Conservation (phyloP, 2,113 vertebrate genomes). For the Tapirus terrestris region DNA sequence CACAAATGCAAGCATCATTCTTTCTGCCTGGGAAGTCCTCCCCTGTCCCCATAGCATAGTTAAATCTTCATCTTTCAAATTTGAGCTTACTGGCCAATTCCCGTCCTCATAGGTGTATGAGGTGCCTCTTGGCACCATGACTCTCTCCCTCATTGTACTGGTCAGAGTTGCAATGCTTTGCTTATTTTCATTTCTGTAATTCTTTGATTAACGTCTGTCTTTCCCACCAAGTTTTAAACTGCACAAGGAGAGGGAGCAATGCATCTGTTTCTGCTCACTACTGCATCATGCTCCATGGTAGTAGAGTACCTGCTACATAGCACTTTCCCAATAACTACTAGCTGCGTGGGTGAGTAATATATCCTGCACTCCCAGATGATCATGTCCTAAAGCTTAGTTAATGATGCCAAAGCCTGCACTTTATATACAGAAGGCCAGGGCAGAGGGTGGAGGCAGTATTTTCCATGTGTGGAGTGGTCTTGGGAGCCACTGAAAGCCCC, state of each 20-base stretch:
- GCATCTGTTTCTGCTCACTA: neutral
- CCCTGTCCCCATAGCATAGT: neutral
- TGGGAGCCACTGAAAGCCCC: neutral
- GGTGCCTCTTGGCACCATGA: neutral
- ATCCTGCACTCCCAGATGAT: neutral
- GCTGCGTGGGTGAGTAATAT: no score
- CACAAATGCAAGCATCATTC: neutral
- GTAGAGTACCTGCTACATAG: neutral
- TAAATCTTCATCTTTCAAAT: neutral
- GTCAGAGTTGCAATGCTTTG: neutral
- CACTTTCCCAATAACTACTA: neutral
- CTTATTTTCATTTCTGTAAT: neutral
- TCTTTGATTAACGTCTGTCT: neutral
- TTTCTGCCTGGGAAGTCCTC: neutral
- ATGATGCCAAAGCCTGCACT: neutral
- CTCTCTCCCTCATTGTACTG: neutral
- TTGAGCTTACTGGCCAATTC: neutral
- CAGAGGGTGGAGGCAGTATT: neutral
- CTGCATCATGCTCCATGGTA: neutral
- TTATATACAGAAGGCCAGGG: neutral
- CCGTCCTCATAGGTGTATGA: no score
- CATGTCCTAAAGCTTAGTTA: neutral
- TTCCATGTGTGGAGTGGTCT: neutral
- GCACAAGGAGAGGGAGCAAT: neutral
- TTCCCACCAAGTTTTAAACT: neutral